These are phyloP conservation scores for Tachina fera DNA, from an alignment of 2,888 invertebrate genomes.

Conservation along the genomic window DNA sequence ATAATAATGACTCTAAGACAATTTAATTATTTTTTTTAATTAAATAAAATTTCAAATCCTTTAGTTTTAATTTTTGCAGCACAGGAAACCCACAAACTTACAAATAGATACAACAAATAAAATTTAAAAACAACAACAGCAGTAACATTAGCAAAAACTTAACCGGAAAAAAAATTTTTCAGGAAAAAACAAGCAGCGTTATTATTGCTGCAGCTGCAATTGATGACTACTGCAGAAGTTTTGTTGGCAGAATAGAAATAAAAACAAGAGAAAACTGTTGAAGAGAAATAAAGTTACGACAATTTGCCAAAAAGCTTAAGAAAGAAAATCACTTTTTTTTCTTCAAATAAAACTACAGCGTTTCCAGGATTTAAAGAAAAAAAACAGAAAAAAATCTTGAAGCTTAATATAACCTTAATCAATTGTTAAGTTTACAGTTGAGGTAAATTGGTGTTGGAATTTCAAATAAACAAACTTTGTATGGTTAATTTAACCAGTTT, in stretches of 20 bases:
- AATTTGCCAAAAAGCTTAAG: constrained; percentile 42
- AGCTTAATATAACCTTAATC: no score
- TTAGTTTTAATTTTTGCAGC: background rate
- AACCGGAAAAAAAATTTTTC: background rate
- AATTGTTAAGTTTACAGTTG: no score
- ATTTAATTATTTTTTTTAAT: background rate
- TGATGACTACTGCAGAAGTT: constrained; percentile 52
- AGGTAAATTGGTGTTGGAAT: no score
- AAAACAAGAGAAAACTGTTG: constrained; percentile 15
- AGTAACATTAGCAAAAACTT: constrained; percentile 24
- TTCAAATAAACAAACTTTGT: no score
- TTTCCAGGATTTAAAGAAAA: background rate
- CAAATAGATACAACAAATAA: constrained; percentile 63
- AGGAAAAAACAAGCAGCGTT: constrained; percentile 35
- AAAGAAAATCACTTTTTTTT: background rate
- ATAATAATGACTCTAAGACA: no score
- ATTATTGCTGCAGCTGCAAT: constrained; percentile 13
- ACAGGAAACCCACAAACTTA: constrained; percentile 70
- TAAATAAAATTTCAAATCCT: background rate
- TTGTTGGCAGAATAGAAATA: constrained; percentile 9
- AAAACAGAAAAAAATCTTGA: background rate
- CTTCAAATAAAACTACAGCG: constrained; percentile 36
- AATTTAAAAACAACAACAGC: constrained; percentile 50
- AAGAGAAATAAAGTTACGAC: constrained; percentile 39
- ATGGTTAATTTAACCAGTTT: no score